phyloP scores from a whole-genome alignment of 2,113 vertebrate species.

The Macquaria ambigua region DNA sequence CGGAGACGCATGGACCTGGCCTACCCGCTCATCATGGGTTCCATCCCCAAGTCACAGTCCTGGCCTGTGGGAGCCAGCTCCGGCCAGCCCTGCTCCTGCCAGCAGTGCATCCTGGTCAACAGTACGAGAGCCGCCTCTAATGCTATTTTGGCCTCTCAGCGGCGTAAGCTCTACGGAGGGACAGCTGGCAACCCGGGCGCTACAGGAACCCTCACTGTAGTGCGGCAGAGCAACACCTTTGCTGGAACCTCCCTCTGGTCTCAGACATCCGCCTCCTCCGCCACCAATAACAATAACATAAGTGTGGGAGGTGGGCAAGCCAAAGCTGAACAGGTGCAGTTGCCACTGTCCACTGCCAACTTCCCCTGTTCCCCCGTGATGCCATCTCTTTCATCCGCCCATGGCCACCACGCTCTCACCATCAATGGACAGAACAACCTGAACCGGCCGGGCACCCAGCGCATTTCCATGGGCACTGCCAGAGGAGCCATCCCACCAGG shows the following conservation, averaged over 20 bases:
- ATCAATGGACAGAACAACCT: conserved; percentile 95
- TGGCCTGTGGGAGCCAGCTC: conserved; percentile 95
- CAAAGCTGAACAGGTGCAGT: conserved; percentile 86
- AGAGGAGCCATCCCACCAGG: conserved; percentile 91
- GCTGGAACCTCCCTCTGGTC: conserved; percentile 89
- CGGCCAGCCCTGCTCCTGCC: conserved; percentile 93
- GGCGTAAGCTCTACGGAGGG: conserved; percentile 87
- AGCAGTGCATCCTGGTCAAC: conserved; percentile 96
- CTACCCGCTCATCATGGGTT: conserved; percentile 95
- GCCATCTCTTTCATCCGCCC: conserved; percentile 74
- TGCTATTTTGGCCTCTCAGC: conserved; percentile 95
- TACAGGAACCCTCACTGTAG: conserved; percentile 68
- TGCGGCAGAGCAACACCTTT: conserved; percentile 94
- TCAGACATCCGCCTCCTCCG: conserved; percentile 59
- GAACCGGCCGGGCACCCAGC: conserved; percentile 92
- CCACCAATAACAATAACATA: conserved; percentile 80
- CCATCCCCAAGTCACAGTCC: conserved; percentile 97
- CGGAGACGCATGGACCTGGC: conserved; percentile 96
- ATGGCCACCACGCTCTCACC: conserved; percentile 79
- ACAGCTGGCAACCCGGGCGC: conserved; percentile 64
- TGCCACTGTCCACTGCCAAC: conserved; percentile 76
- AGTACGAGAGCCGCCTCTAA: conserved; percentile 96
- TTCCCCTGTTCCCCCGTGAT: conserved; percentile 82
- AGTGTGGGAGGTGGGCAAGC: conserved; percentile 69
- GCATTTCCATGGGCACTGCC: conserved; percentile 83